A percentile compares a stretch with the other conserved stretches of the same genome.
Evolutionary conservation across 2,113 vertebrate genomes (phyloP).

Genomic region (Scolopax mira): DNA sequence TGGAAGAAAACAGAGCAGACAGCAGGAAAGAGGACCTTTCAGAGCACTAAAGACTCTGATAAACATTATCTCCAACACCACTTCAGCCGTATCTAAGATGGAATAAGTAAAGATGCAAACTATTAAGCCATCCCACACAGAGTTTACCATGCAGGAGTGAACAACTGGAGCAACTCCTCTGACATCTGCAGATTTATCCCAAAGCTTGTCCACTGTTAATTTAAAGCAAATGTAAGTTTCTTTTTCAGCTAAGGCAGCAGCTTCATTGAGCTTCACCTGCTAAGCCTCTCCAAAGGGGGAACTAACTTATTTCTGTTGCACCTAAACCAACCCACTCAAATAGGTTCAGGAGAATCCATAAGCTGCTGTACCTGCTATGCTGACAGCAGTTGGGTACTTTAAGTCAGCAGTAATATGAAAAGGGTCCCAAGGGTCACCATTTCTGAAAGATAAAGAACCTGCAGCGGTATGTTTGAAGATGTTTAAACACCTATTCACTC

Average conservation of each 20-base stretch:
- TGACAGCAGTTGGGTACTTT: neutral
- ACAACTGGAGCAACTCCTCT: neutral
- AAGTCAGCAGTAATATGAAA: neutral
- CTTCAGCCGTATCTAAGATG: neutral
- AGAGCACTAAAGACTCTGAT: neutral
- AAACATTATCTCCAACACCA: neutral
- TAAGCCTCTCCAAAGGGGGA: neutral
- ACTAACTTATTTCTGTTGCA: neutral
- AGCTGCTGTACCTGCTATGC: neutral
- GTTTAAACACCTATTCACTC: neutral
- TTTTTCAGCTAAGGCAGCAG: neutral
- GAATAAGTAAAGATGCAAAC: neutral
- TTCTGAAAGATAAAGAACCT: constrained; percentile 9
- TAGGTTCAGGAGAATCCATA: neutral
- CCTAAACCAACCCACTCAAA: neutral
- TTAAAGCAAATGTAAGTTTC: neutral
- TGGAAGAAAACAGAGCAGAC: neutral
- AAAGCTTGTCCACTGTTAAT: neutral
- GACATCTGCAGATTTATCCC: neutral
- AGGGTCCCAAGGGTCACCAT: neutral
- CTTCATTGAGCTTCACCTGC: neutral
- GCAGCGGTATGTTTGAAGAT: neutral
- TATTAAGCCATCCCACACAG: neutral
- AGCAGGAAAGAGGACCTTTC: neutral
- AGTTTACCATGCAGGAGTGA: neutral